Conservation (phyloP, 2,113 vertebrate species). For the Nothocercus nigrocapillus region DNA sequence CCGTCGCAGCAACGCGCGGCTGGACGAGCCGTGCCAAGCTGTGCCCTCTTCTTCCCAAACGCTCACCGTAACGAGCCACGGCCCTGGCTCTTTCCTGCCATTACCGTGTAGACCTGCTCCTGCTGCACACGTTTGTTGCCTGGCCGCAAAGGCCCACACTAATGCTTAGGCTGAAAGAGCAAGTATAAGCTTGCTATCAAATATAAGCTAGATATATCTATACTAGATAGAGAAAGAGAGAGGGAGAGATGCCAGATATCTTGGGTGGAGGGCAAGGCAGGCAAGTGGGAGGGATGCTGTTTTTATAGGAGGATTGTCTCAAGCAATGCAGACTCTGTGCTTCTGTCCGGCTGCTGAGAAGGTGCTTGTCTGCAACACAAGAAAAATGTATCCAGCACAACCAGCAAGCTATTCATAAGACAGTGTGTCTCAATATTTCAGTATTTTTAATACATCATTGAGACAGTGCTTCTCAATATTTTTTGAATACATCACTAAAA, state of each 20-base stretch:
- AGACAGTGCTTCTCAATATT: background rate
- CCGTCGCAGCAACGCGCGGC: rapidly evolving
- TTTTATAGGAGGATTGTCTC: background rate
- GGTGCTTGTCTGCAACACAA: background rate
- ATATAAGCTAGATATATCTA: too few species aligned
- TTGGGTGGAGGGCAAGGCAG: too few species aligned
- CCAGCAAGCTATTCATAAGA: background rate
- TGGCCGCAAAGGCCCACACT: background rate
- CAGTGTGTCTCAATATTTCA: background rate
- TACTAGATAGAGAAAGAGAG: too few species aligned
- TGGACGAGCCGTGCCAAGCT: rapidly evolving
- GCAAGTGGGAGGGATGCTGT: background rate
- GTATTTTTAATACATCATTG: background rate
- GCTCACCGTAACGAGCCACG: background rate
- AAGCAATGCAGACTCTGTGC: background rate
- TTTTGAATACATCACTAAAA: background rate
- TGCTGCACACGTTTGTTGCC: background rate
- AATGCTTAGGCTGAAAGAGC: background rate
- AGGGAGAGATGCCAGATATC: background rate
- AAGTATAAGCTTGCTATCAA: background rate
- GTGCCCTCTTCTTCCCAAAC: background rate
- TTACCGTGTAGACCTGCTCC: background rate
- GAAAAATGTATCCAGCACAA: background rate
- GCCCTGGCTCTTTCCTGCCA: background rate
- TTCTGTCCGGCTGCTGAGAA: background rate